These are phyloP conservation scores for Artemia sp. DNA, from an alignment of 2,888 invertebrate species.

Conservation along the genomic window DNA sequence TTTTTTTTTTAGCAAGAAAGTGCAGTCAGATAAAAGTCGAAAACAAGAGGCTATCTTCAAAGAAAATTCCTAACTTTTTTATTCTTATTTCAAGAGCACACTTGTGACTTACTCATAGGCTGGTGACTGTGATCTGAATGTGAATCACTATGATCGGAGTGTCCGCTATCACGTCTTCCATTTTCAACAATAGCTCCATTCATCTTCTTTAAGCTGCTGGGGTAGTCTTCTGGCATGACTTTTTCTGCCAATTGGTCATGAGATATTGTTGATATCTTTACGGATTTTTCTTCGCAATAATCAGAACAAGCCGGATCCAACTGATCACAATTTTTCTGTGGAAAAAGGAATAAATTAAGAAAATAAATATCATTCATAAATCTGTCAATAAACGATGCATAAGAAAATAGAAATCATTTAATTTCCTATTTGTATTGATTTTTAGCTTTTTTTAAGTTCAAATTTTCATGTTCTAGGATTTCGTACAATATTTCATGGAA, in stretches of 20 bases:
- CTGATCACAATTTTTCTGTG: neutral
- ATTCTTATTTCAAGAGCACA: too few species aligned
- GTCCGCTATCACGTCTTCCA: neutral
- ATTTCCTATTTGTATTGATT: too few species aligned
- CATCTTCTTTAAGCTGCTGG: neutral
- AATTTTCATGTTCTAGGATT: too few species aligned
- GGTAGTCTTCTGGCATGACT: neutral
- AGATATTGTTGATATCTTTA: neutral
- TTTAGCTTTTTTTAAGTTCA: too few species aligned
- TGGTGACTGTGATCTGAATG: slow-evolving; percentile 1
- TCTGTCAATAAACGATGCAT: too few species aligned
- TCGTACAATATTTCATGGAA: too few species aligned
- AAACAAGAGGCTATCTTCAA: too few species aligned
- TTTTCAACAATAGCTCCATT: neutral
- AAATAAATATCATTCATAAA: too few species aligned
- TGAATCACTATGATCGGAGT: neutral
- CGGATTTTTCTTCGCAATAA: neutral
- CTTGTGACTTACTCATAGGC: neutral
- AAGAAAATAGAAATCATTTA: too few species aligned
- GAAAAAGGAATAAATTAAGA: neutral
- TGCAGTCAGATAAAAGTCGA: too few species aligned
- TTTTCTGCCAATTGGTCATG: neutral
- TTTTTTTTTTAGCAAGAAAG: too few species aligned
- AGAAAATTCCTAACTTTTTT: too few species aligned
- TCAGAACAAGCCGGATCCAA: neutral